These are phyloP conservation scores for Syndactyla subalaris DNA, from an alignment of 2,797 vertebrate species.

Conservation along the genomic window DNA sequence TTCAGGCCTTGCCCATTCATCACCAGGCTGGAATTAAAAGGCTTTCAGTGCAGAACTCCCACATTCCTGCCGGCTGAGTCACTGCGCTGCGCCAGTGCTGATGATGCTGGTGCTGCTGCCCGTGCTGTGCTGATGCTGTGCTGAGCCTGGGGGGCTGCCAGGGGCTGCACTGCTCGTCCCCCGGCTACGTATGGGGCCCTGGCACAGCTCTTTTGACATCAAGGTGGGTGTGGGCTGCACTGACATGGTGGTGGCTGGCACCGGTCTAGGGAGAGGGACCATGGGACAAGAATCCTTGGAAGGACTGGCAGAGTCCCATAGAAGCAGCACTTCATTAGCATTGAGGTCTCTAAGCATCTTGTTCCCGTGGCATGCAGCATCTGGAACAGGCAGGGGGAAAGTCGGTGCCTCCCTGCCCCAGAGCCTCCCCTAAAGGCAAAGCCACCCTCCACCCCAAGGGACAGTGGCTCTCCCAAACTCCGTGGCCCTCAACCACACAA, in stretches of 20 bases:
- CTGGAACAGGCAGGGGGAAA: neutral
- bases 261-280: rapidly evolving
- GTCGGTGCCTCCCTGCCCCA: rapidly evolving
- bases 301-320: neutral
- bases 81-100: neutral
- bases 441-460: neutral
- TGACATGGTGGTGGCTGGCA: rapidly evolving
- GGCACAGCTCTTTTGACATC: neutral
- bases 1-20: conserved; percentile 71
- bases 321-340: rapidly evolving
- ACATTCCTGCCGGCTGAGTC: conserved; percentile 73
- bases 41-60: conserved; percentile 61
- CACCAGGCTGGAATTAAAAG: conserved; percentile 68
- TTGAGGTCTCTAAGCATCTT: rapidly evolving
- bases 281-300: rapidly evolving
- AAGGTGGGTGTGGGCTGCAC: rapidly evolving
- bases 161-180: rapidly evolving
- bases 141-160: neutral
- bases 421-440: neutral
- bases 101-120: neutral
- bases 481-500: rapidly evolving
- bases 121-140: neutral
- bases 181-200: neutral
- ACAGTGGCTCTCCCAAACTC: neutral
- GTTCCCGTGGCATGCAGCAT: neutral